These are phyloP conservation scores for Carlito syrichta DNA, from an alignment of 2,113 vertebrate genomes.

Conservation along the genomic window DNA sequence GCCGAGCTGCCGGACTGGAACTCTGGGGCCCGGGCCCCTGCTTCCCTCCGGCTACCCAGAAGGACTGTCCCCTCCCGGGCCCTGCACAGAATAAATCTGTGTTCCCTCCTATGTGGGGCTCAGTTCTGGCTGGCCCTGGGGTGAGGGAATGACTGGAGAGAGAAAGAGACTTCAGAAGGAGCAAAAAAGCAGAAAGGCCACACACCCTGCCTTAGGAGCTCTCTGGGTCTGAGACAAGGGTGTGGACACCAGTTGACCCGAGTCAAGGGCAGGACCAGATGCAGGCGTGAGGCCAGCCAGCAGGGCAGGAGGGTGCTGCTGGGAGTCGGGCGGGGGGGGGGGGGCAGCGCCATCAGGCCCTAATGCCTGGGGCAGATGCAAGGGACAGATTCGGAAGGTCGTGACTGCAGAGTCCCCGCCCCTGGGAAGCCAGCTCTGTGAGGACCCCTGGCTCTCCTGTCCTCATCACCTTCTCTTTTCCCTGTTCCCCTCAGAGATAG, in stretches of 20 bases:
- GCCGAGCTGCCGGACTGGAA: not conserved
- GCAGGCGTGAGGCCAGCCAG: not conserved
- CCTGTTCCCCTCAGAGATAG: conserved; percentile 84
- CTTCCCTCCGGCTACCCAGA: not conserved
- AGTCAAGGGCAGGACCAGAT: not conserved
- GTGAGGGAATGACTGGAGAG: not conserved
- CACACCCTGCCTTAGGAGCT: not conserved
- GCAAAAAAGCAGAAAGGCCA: not conserved
- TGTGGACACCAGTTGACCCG: not conserved
- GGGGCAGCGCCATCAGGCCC: not conserved
- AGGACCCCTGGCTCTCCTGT: not conserved
- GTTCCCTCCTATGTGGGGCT: not conserved
- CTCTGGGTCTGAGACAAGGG: not conserved
- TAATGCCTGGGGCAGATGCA: not conserved
- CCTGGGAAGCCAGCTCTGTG: not conserved
- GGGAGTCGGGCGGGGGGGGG: not conserved
- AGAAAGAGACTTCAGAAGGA: not conserved
- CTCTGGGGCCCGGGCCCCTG: not conserved
- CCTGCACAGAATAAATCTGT: not conserved
- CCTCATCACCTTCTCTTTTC: conserved; percentile 8
- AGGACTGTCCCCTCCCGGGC: not conserved
- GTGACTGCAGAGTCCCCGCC: not conserved
- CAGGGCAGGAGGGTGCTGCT: not conserved
- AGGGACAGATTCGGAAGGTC: not conserved
- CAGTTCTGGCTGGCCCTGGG: not conserved